These are phyloP conservation scores for Tokudaia tokunoshimensis DNA, from an alignment of 2,797 vertebrate genomes.

Conservation along the genomic window DNA sequence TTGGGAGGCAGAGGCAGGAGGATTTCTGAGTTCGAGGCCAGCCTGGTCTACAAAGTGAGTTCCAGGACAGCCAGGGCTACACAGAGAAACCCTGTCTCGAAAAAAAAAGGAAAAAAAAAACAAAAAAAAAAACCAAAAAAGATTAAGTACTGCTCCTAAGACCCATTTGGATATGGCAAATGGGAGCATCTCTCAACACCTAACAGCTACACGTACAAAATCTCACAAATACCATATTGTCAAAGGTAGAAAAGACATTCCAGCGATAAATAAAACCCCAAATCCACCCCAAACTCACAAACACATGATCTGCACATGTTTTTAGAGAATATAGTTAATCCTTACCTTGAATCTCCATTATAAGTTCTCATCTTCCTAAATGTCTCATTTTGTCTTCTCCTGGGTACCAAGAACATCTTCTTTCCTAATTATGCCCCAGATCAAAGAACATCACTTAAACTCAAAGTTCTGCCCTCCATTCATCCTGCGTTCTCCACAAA, in stretches of 20 bases:
- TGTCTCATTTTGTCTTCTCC: slow-evolving; percentile 9
- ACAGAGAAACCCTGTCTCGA: no score
- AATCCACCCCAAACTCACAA: background rate
- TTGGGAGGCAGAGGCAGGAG: no score
- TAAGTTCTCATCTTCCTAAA: slow-evolving; percentile 50
- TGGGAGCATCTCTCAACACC: slow-evolving; percentile 29
- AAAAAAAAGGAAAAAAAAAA: no score
- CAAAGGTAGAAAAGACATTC: background rate
- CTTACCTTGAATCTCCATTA: slow-evolving; percentile 27
- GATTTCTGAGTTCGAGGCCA: no score
- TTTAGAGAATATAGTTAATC: background rate
- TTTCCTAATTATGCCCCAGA: slow-evolving; percentile 1
- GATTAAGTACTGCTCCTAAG: background rate
- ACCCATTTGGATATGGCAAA: background rate
- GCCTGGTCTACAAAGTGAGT: no score
- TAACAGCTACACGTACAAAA: background rate
- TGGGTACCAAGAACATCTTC: slow-evolving; percentile 28
- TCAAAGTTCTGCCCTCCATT: background rate
- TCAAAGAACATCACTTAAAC: slow-evolving; percentile 34
- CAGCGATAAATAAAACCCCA: background rate
- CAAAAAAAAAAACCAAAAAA: no score
- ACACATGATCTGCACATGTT: background rate
- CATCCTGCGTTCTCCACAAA: background rate
- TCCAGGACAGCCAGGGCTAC: no score
- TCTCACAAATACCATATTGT: background rate